phyloP scores from a whole-genome alignment of 2,797 vertebrate species.

The Melanotaenia nigrans region DNA sequence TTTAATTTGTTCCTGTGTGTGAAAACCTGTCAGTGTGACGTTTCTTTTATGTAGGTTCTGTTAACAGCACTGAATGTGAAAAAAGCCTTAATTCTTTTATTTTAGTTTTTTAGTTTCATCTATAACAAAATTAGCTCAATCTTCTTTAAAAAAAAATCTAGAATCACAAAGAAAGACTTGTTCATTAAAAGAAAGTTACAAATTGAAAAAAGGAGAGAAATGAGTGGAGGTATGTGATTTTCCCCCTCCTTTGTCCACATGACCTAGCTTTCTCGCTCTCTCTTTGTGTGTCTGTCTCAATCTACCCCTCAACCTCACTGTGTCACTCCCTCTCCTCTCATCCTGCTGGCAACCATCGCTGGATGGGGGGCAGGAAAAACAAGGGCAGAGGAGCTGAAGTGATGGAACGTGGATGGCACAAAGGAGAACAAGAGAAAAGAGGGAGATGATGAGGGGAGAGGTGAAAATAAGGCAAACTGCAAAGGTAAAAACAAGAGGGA shows the following conservation, averaged over 20 bases:
- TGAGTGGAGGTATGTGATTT: not conserved
- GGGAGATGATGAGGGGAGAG: not conserved
- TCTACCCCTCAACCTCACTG: slow-evolving; percentile 3
- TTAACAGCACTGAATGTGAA: not conserved
- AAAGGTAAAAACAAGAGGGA: not conserved
- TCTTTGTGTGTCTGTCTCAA: not conserved
- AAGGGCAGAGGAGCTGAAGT: slow-evolving; percentile 11
- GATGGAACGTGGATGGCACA: slow-evolving; percentile 1
- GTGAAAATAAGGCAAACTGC: slow-evolving; percentile 4
- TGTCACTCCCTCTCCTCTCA: slow-evolving; percentile 1
- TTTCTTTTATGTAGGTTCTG: too few relatives aligned
- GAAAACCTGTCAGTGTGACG: not conserved
- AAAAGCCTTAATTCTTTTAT: not conserved
- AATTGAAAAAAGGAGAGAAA: not conserved
- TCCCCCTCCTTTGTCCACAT: slow-evolving; percentile 15
- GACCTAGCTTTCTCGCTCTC: too few relatives aligned
- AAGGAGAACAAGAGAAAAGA: not conserved
- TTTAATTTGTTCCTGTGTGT: not conserved
- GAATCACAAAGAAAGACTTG: not conserved
- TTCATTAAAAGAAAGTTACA: not conserved
- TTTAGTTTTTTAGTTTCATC: not conserved
- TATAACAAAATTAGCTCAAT: not conserved
- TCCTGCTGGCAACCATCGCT: slow-evolving; percentile 1
- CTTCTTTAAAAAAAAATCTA: not conserved
- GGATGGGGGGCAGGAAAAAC: slow-evolving; percentile 8